These are phyloP conservation scores for Ricordea florida DNA, from an alignment of 92 coral and sea anemone genomes.

Conservation along the genomic window DNA sequence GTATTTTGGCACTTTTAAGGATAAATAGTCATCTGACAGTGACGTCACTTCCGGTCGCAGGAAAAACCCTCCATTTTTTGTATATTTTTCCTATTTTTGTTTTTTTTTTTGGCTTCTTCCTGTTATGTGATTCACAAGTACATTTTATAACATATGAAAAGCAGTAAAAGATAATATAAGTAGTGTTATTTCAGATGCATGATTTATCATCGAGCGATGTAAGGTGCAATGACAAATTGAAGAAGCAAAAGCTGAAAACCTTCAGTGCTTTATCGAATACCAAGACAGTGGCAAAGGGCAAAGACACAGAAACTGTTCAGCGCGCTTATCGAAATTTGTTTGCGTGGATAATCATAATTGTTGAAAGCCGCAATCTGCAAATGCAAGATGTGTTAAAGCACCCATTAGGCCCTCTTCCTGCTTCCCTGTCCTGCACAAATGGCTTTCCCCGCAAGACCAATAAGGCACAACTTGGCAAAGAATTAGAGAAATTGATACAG, in stretches of 20 bases:
- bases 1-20: too few species aligned
- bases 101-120: too few species aligned
- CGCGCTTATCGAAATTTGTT: conserved; percentile 55
- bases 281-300: conserved; percentile 33
- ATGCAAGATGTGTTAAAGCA: conserved; percentile 52
- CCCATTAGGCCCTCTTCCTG: conserved; percentile 59
- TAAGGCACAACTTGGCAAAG: conserved; percentile 43
- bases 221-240: conserved; percentile 39
- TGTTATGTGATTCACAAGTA: too few species aligned
- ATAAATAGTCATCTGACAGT: too few species aligned
- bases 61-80: too few species aligned
- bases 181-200: too few species aligned
- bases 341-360: conserved; percentile 63
- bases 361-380: conserved; percentile 52
- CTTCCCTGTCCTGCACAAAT: conserved; percentile 40
- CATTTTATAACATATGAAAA: too few species aligned
- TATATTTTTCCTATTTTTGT: too few species aligned
- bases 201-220: too few species aligned
- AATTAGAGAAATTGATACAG: conserved; percentile 25
- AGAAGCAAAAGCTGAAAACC: conserved; percentile 35
- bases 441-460: conserved; percentile 52
- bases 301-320: conserved; percentile 27
- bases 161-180: too few species aligned
- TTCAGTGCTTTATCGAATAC: conserved; percentile 16
- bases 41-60: too few species aligned